phyloP scores from a whole-genome alignment of 2,888 invertebrate species.

The Neuroscelio doddi region DNA sequence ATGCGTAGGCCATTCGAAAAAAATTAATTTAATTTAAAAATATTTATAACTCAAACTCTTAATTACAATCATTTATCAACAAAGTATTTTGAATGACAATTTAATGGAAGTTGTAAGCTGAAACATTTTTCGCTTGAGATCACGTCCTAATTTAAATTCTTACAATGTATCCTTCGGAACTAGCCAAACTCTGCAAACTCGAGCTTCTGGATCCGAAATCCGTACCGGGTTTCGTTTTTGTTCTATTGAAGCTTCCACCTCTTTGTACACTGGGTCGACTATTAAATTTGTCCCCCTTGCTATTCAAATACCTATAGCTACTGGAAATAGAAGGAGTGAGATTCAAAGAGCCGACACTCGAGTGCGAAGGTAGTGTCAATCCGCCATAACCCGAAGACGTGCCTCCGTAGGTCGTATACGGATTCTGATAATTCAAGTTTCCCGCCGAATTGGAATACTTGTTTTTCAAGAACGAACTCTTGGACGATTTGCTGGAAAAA shows the following conservation, averaged over 20 bases:
- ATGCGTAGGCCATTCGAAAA: too few relatives aligned
- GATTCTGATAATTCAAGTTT: slow-evolving; percentile 73
- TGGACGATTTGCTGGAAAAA: slow-evolving; percentile 48
- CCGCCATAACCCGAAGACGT: slow-evolving; percentile 81
- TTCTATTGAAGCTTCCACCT: slow-evolving; percentile 62
- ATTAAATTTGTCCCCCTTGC: slow-evolving; percentile 56
- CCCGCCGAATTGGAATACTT: slow-evolving; percentile 68
- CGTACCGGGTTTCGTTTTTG: slow-evolving; percentile 56
- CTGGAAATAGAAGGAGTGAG: slow-evolving; percentile 72
- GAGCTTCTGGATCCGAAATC: slow-evolving; percentile 67
- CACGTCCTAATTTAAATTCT: slow-evolving; percentile 63
- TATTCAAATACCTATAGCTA: slow-evolving; percentile 60
- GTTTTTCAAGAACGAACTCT: slow-evolving; percentile 58
- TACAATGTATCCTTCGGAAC: slow-evolving; percentile 91
- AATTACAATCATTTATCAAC: too few relatives aligned
- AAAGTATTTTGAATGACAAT: too few relatives aligned
- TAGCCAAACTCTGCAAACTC: slow-evolving; percentile 67
- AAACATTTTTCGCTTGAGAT: too few relatives aligned
- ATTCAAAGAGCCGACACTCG: slow-evolving; percentile 75
- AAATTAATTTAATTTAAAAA: too few relatives aligned
- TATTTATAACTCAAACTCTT: too few relatives aligned
- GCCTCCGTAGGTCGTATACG: slow-evolving; percentile 76
- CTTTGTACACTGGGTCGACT: slow-evolving; percentile 55
- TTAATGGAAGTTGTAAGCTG: too few relatives aligned
- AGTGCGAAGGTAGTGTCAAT: slow-evolving; percentile 77